Percentiles rank a stretch among this genome's conserved stretches.
These are phyloP conservation scores for Cyclura pinguis DNA, from an alignment of 2,797 vertebrate species.

Conservation along the genomic window DNA sequence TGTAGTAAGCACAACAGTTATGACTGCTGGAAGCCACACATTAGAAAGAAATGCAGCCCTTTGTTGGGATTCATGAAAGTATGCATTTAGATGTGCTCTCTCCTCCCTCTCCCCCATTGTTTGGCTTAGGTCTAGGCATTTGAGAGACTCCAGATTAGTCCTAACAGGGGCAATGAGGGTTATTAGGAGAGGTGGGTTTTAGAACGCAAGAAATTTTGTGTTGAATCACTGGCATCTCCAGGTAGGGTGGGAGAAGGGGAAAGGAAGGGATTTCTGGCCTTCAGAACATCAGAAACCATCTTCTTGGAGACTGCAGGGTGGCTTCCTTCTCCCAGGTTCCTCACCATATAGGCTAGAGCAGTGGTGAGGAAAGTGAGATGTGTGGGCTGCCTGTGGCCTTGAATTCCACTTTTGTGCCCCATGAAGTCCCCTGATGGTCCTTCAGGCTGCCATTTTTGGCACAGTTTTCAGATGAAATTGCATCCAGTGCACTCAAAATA, in stretches of 20 bases:
- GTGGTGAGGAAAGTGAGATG: too few species aligned
- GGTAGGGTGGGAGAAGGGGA: not conserved
- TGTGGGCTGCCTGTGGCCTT: too few species aligned
- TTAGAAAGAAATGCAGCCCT: not conserved
- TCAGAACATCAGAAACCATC: too few species aligned
- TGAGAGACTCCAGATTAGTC: not conserved
- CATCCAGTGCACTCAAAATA: too few species aligned
- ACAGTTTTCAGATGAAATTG: too few species aligned
- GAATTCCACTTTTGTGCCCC: too few species aligned
- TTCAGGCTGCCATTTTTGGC: too few species aligned
- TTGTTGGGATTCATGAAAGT: not conserved
- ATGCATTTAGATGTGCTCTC: not conserved
- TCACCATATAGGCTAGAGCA: too few species aligned
- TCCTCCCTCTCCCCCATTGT: not conserved
- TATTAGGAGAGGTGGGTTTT: not conserved
- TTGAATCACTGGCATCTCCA: not conserved
- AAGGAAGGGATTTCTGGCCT: too few species aligned
- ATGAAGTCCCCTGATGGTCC: too few species aligned
- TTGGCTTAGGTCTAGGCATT: not conserved
- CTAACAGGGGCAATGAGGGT: not conserved
- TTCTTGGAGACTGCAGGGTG: too few species aligned
- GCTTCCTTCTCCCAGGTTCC: too few species aligned
- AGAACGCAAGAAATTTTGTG: not conserved
- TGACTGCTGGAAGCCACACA: not conserved
- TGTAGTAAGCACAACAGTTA: not conserved